Percentiles rank a stretch among this genome's conserved stretches.
These are phyloP conservation scores for Cotesia congregata DNA, from an alignment of 2,888 invertebrate species.

Conservation along the genomic window DNA sequence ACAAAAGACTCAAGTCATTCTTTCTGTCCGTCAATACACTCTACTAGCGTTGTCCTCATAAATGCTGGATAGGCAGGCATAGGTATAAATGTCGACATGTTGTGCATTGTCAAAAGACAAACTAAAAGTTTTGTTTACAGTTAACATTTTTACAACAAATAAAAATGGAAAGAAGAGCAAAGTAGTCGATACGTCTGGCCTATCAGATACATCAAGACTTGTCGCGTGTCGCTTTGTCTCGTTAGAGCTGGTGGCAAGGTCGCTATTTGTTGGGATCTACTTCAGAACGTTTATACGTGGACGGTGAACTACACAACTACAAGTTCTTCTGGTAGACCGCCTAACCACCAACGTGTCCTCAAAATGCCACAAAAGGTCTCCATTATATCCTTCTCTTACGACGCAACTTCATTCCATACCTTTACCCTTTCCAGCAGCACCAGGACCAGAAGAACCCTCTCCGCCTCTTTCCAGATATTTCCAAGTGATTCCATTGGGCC, in stretches of 20 bases:
- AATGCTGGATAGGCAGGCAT: too few species aligned
- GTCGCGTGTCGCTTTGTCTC: conserved; percentile 18
- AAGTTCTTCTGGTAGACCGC: conserved; percentile 19
- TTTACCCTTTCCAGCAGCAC: neutral
- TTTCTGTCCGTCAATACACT: neutral
- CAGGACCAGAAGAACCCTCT: neutral
- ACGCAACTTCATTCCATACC: neutral
- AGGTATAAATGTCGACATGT: neutral
- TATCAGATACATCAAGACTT: conserved; percentile 2
- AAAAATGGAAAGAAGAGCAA: neutral
- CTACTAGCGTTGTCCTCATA: too few species aligned
- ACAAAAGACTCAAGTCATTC: neutral
- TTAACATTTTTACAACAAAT: neutral
- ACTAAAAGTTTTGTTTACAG: neutral
- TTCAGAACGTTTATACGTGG: conserved; percentile 10
- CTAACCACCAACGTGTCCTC: conserved; percentile 32
- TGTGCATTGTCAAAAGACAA: neutral
- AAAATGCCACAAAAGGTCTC: conserved; percentile 28
- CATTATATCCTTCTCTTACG: neutral
- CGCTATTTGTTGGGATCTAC: conserved; percentile 11
- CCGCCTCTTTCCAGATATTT: too few species aligned
- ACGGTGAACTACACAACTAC: conserved; percentile 2
- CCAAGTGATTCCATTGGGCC: neutral
- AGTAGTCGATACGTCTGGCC: conserved; percentile 2
- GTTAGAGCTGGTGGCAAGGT: conserved; percentile 28